Evolutionary conservation across 2,797 vertebrate species (phyloP).

Genomic region (Lagocephalus sceleratus): DNA sequence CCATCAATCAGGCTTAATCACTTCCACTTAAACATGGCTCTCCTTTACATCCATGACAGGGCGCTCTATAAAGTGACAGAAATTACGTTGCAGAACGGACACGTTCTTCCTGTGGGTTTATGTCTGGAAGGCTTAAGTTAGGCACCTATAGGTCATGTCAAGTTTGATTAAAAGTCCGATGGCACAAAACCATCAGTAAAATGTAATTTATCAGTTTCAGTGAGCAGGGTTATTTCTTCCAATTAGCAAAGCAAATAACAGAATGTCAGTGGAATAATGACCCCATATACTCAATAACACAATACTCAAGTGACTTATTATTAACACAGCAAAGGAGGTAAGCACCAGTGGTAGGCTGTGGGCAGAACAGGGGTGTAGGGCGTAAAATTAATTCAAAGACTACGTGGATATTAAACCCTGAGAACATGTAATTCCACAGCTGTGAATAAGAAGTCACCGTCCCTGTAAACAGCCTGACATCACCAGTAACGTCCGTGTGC

Average conservation of each 20-base stretch:
- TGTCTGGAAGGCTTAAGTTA: slow-evolving; percentile 8
- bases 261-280: background rate
- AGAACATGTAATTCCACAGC: too few relatives aligned
- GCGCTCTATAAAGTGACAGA: slow-evolving; percentile 24
- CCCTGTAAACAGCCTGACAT: too few relatives aligned
- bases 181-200: slow-evolving; percentile 1
- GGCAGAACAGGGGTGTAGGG: background rate
- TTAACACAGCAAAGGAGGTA: too few relatives aligned
- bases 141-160: slow-evolving; percentile 8
- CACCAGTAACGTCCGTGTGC: too few relatives aligned
- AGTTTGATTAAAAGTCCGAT: slow-evolving; percentile 23
- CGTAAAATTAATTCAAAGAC: too few relatives aligned
- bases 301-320: background rate
- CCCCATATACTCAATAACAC: background rate
- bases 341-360: background rate
- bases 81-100: slow-evolving; percentile 17
- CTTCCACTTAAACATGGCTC: slow-evolving; percentile 38
- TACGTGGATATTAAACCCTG: too few relatives aligned
- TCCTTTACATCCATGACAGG: slow-evolving; percentile 13
- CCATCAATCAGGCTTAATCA: slow-evolving; percentile 64
- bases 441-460: too few relatives aligned
- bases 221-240: too few relatives aligned
- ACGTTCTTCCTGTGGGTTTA: background rate
- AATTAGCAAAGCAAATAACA: background rate
- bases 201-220: background rate